Conservation (phyloP, 2,113 vertebrate species). For the Oophaga pumilio region DNA sequence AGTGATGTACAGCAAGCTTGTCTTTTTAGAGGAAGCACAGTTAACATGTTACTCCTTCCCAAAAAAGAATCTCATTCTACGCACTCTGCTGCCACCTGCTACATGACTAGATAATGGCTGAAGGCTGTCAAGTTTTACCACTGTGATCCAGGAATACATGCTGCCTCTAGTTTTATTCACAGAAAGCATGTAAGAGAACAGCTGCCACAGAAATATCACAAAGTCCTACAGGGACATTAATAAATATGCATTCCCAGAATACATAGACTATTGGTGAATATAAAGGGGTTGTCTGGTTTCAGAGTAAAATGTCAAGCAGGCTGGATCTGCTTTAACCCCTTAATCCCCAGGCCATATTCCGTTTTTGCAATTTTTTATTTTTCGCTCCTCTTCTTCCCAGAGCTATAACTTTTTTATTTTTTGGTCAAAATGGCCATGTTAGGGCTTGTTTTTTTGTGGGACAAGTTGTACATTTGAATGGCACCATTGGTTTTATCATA, state of each 20-base stretch:
- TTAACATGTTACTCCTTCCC: conserved; percentile 12
- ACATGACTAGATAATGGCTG: conserved; percentile 37
- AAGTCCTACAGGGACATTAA: not conserved
- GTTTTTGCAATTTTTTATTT: too few species aligned
- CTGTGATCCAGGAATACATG: conserved; percentile 40
- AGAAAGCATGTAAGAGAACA: conserved; percentile 45
- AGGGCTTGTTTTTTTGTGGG: too few species aligned
- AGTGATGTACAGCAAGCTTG: not conserved
- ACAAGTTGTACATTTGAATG: too few species aligned
- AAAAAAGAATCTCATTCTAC: conserved; percentile 3
- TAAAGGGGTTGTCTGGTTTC: not conserved
- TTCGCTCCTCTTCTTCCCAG: too few species aligned
- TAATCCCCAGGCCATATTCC: too few species aligned
- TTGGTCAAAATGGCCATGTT: too few species aligned
- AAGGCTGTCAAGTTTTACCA: conserved; percentile 37
- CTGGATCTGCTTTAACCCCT: too few species aligned
- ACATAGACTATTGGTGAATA: not conserved
- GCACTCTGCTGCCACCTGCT: conserved; percentile 44
- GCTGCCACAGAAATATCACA: conserved; percentile 21
- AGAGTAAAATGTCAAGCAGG: too few species aligned
- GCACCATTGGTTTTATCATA: too few species aligned
- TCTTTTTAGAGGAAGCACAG: not conserved
- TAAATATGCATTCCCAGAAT: not conserved
- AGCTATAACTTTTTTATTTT: too few species aligned
- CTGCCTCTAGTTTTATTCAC: conserved; percentile 42